Evolutionary conservation across 2,797 vertebrate species (phyloP).

Genomic region (Cryptoblepharus egeriae): DNA sequence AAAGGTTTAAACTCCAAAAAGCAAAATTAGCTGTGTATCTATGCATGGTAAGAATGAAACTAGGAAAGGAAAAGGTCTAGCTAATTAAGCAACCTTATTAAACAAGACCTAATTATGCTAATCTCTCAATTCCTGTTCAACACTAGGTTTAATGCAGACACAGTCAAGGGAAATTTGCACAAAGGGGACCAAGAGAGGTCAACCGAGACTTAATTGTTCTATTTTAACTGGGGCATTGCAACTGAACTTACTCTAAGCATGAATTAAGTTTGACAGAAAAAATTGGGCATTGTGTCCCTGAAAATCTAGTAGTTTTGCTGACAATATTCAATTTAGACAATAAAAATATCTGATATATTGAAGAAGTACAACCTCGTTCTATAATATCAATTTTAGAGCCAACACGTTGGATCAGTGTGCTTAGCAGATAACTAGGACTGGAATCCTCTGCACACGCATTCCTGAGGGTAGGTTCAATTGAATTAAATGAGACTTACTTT

Average conservation of each 20-base stretch:
- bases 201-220: constrained; percentile 35
- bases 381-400: not conserved
- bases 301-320: not conserved
- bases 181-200: constrained; percentile 26
- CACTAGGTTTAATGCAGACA: not conserved
- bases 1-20: not conserved
- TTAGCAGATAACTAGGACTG: not conserved
- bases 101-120: constrained; percentile 34
- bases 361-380: not conserved
- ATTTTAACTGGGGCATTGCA: constrained; percentile 43
- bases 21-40: not conserved
- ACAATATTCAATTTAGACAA: not conserved
- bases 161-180: not conserved
- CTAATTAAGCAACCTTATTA: not conserved
- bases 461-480: too few species aligned
- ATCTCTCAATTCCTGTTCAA: not conserved
- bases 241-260: constrained; percentile 40
- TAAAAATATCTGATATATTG: constrained; percentile 1
- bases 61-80: constrained; percentile 20
- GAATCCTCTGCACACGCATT: too few species aligned
- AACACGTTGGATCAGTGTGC: not conserved
- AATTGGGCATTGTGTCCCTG: not conserved
- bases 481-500: too few species aligned
- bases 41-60: not conserved
- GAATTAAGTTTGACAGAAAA: constrained; percentile 40